A percentile compares a stretch with the other conserved stretches of the same genome.
These are phyloP conservation scores for Dexiosoma caninum DNA, from an alignment of 2,888 invertebrate genomes.

Conservation along the genomic window DNA sequence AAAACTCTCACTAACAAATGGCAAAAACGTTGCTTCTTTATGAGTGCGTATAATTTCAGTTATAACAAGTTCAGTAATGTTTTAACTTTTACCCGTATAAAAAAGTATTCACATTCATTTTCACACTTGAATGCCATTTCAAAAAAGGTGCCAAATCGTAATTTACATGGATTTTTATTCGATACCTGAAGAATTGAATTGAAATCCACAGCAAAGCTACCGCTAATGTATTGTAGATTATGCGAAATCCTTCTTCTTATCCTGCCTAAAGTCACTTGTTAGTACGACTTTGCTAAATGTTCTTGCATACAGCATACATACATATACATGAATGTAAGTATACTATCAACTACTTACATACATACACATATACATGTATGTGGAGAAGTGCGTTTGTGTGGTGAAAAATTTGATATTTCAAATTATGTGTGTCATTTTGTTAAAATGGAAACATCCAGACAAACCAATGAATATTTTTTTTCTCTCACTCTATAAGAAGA, in stretches of 20 bases:
- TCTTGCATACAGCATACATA: slow-evolving; percentile 5
- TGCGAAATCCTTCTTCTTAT: slow-evolving; percentile 75
- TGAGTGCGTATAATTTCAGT: not conserved
- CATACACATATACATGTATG: slow-evolving; percentile 52
- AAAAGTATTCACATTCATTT: slow-evolving; percentile 46
- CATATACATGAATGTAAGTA: not conserved
- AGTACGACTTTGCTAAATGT: slow-evolving; percentile 61
- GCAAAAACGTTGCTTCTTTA: not conserved
- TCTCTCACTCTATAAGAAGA: not conserved
- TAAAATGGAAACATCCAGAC: not conserved
- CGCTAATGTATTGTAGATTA: slow-evolving; percentile 79
- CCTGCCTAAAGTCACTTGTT: slow-evolving; percentile 68
- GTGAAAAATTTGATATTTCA: slow-evolving; percentile 45
- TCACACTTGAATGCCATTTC: slow-evolving; percentile 53
- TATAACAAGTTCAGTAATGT: slow-evolving; percentile 40
- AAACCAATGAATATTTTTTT: too few relatives aligned
- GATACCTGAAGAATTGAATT: slow-evolving; percentile 78
- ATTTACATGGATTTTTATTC: slow-evolving; percentile 78
- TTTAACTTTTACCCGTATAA: slow-evolving; percentile 49
- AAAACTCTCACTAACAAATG: too few relatives aligned
- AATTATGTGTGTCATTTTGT: slow-evolving; percentile 34
- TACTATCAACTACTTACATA: not conserved
- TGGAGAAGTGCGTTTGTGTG: slow-evolving; percentile 40
- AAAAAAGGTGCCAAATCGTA: slow-evolving; percentile 76
- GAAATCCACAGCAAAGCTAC: slow-evolving; percentile 78